Evolutionary conservation across 2,888 invertebrate species (phyloP), one percentile per base, ranked within the genome.

Genomic region (Drosophila niveifrons): DNA sequence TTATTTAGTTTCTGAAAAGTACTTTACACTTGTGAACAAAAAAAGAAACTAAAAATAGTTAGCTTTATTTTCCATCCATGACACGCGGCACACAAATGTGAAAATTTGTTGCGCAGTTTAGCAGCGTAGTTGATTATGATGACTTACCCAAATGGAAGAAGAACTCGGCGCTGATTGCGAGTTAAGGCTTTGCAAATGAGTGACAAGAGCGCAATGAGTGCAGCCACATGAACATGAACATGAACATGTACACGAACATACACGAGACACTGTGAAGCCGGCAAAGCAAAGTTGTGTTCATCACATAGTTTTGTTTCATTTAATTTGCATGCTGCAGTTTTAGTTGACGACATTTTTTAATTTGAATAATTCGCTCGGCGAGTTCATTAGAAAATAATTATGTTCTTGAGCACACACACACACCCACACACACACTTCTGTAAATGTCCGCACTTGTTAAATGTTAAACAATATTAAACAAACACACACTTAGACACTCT

Each of bases 351-450:
- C 66, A 66, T 76, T 77, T 76, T 77, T 77, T 77, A 77, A 77
- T 77, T 78, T 78, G 79, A 47, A 57, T 78, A 77, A 78, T 61
- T 70, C 53, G 65, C 62, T 69, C 31, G 69, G 62, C 62, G 62
- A 75, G 74, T 78, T 78, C 75, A 73, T 78, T 74, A 66, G 65
- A 69, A 78, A 78, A 76, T 78, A 76, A 74, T 78, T 78, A 76
- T 63, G 58, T 56, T 61, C 50, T 51, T 50, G 46, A 18, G 31
- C 17, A 64, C 58, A 48, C 2, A 56, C 28, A 66, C 39, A 18
- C 23, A 51, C 31, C 23, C 13, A 50, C 43, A 43, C 18, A 55
- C n/a, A 50, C 48, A 31, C 18, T 43, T n/a, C 11, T 31, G 36
- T 44, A 28, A 3, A 63, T 58, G 58, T 47, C 71, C 34, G 56